A percentile compares a stretch with the other conserved stretches of the same genome.
These are phyloP conservation scores for Alectura lathami DNA, from an alignment of 2,113 vertebrate species.

Conservation along the genomic window DNA sequence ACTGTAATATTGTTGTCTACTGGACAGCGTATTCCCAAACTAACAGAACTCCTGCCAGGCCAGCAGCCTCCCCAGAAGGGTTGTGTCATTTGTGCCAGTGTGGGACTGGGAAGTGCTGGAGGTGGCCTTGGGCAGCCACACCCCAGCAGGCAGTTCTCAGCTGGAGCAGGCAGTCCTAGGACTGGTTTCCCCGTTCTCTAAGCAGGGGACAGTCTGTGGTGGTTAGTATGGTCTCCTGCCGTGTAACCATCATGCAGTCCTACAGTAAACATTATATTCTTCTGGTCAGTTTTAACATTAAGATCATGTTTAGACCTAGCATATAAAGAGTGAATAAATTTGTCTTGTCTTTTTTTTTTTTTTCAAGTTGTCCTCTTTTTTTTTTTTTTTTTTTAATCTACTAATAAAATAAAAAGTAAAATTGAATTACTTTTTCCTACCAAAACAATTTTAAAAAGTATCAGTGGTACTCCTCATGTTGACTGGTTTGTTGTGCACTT, in stretches of 20 bases:
- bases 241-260: not conserved
- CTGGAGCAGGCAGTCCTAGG: no score
- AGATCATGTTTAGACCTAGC: rapidly evolving
- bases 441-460: not conserved
- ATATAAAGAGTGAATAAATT: not conserved
- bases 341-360: not conserved
- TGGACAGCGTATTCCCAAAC: not conserved
- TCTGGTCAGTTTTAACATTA: not conserved
- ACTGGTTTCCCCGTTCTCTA: no score
- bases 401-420: not conserved
- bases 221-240: not conserved
- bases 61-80: not conserved
- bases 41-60: not conserved
- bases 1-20: not conserved
- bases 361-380: not conserved
- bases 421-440: not conserved
- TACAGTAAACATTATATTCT: not conserved
- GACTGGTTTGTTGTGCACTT: no score
- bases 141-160: not conserved
- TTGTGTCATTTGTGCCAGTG: rapidly evolving
- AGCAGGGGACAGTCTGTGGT: not conserved
- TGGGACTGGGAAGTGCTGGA: not conserved
- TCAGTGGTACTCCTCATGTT: not conserved
- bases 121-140: not conserved
- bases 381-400: not conserved